A percentile compares a stretch with the other conserved stretches of the same genome.
Evolutionary conservation across 2,113 vertebrate species (phyloP).

Genomic region (Sus scrofa): T2T-Sscrofa CM000830.6:8122001-8122500

Average conservation of each 20-base stretch:
- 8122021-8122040: too few species aligned
- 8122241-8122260: slow-evolving; percentile 37
- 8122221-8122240: slow-evolving; percentile 36
- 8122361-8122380: slow-evolving; percentile 71
- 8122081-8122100: rapidly evolving
- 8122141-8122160: too few species aligned
- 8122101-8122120: not conserved
- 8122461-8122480: slow-evolving; percentile 56
- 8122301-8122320: not conserved
- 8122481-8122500: slow-evolving; percentile 45
- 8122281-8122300: not conserved
- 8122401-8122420: not conserved
- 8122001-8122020: not conserved
- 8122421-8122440: not conserved
- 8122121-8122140: rapidly evolving
- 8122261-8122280: slow-evolving; percentile 4
- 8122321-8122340: slow-evolving; percentile 25
- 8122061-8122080: rapidly evolving
- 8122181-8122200: rapidly evolving
- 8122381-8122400: slow-evolving; percentile 73
- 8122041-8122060: not conserved
- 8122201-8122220: not conserved
- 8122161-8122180: not conserved
- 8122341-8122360: slow-evolving; percentile 74
- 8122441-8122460: slow-evolving; percentile 59